A percentile compares a stretch with the other conserved stretches of the same genome.
phyloP scores from a whole-genome alignment of 64 coral and sea anemone species.

The Acropora yongei region DNA sequence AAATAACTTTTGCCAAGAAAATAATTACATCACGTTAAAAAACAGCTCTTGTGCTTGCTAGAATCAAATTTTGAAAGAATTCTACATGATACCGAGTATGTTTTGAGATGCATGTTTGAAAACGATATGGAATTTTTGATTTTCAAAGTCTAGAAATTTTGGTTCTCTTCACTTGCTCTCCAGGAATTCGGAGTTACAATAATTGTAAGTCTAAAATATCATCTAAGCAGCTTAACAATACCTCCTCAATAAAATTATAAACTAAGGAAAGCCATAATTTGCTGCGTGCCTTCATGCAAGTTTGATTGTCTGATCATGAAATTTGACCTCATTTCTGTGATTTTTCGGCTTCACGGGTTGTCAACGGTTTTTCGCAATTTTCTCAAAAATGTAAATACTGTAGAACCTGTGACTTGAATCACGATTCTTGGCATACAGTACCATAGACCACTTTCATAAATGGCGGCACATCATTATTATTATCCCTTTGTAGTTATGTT shows the following conservation, averaged over 20 bases:
- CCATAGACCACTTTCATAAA: no score
- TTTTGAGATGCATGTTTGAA: no score
- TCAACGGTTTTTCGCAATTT: neutral
- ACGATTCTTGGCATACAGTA: conserved; percentile 38
- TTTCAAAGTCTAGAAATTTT: no score
- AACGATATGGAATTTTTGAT: no score
- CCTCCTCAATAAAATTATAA: conserved; percentile 38
- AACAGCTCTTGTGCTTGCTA: no score
- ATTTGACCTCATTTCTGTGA: conserved; percentile 36
- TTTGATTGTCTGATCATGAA: conserved; percentile 24
- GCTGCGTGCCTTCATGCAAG: conserved; percentile 3
- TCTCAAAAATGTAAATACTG: conserved; percentile 50
- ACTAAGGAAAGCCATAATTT: conserved; percentile 27
- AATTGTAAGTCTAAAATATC: conserved; percentile 32
- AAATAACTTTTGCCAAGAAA: no score
- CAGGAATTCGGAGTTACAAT: neutral
- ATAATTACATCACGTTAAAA: no score
- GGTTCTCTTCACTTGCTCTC: no score
- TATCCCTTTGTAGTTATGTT: no score
- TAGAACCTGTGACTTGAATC: conserved; percentile 36
- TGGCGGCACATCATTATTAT: no score
- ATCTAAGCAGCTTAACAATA: conserved; percentile 38
- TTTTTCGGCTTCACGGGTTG: conserved; percentile 38
- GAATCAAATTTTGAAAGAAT: no score
- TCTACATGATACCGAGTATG: no score